Evolutionary conservation across 2,888 invertebrate genomes (phyloP).

Genomic region (Campoplex capitator): DNA sequence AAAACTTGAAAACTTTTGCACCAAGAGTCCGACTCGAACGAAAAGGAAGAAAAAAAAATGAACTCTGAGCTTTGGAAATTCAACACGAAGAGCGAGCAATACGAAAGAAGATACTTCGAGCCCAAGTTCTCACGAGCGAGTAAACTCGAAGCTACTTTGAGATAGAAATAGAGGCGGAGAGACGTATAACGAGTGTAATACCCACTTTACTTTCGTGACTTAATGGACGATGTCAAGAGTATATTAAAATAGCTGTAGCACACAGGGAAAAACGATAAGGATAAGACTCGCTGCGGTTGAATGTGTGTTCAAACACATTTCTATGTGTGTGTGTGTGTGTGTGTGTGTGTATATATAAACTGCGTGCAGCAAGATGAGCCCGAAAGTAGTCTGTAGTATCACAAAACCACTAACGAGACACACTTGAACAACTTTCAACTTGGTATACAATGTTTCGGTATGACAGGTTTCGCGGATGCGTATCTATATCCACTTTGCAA

Average conservation of each 20-base stretch:
- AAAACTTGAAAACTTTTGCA: constrained; percentile 2
- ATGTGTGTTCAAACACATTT: background rate
- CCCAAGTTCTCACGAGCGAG: background rate
- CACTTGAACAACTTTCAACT: constrained; percentile 30
- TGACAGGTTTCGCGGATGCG: background rate
- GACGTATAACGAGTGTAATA: constrained; percentile 43
- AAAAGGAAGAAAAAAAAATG: background rate
- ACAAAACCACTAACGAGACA: constrained; percentile 12
- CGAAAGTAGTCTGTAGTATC: background rate
- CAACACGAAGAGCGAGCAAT: background rate
- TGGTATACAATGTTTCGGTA: background rate
- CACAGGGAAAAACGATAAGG: background rate
- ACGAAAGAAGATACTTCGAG: constrained; percentile 8
- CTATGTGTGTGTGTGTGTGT: background rate
- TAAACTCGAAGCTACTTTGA: constrained; percentile 7
- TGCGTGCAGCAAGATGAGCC: background rate
- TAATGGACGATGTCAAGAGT: constrained; percentile 31
- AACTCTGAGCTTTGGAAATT: background rate
- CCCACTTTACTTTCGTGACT: constrained; percentile 34
- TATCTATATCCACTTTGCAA: background rate
- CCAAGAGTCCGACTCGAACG: background rate
- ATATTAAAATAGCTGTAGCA: constrained; percentile 13
- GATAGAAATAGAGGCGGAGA: constrained; percentile 53
- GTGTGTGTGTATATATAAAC: background rate
- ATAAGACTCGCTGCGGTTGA: background rate